Percentiles rank a stretch among this genome's conserved stretches.
phyloP scores from a whole-genome alignment of 2,113 vertebrate genomes.

The Hippocampus abdominalis region DNA sequence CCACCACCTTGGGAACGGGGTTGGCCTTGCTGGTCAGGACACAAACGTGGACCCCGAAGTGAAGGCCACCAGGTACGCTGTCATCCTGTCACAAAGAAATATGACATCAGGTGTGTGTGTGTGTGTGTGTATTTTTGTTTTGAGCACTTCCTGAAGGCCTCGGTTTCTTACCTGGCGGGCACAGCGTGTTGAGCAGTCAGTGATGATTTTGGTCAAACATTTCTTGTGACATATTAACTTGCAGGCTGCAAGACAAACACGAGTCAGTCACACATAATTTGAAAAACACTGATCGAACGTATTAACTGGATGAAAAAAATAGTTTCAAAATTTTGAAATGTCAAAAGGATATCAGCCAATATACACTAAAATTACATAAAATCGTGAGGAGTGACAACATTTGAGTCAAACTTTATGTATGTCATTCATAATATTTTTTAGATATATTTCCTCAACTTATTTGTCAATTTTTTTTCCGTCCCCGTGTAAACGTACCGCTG shows the following conservation, averaged over 20 bases:
- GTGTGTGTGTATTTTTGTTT: not conserved
- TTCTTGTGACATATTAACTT: conserved; percentile 96
- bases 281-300: not conserved
- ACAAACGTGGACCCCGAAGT: conserved; percentile 85
- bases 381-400: no score
- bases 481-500: conserved; percentile 76
- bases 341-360: no score
- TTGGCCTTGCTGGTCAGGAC: conserved; percentile 75
- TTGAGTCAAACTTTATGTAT: no score
- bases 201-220: conserved; percentile 84
- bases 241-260: conserved; percentile 74
- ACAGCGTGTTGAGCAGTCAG: conserved; percentile 73
- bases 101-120: not conserved
- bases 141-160: not conserved
- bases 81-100: conserved; percentile 53
- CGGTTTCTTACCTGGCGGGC: conserved; percentile 73
- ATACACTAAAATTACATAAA: no score
- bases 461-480: not conserved
- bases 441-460: no score
- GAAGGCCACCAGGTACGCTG: conserved; percentile 62
- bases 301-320: not conserved
- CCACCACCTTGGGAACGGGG: conserved; percentile 84
- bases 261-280: not conserved
- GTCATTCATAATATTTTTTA: no score
- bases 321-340: not conserved